A percentile compares a stretch with the other conserved stretches of the same genome.
phyloP scores from a whole-genome alignment of 2,888 invertebrate species.

The Drosophila greeni region DNA sequence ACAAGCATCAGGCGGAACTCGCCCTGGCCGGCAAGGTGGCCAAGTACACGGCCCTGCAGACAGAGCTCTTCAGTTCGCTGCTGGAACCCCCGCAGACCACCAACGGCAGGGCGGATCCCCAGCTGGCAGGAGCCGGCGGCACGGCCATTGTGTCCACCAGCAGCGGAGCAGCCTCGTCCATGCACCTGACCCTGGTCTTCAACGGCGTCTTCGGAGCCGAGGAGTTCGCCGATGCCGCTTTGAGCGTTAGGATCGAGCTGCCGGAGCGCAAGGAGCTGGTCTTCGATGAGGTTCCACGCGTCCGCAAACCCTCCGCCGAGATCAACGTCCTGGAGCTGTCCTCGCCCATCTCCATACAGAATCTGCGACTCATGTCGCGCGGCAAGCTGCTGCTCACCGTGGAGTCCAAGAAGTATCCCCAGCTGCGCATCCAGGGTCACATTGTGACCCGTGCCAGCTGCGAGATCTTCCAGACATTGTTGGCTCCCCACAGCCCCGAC shows the following conservation, averaged over 20 bases:
- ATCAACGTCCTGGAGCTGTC: conserved; percentile 88
- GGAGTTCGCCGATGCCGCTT: conserved; percentile 83
- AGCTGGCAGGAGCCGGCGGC: conserved; percentile 86
- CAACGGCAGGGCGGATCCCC: conserved; percentile 81
- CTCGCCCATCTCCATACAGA: conserved; percentile 87
- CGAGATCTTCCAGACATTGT: conserved; percentile 87
- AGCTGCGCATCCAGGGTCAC: conserved; percentile 84
- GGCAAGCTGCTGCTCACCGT: conserved; percentile 87
- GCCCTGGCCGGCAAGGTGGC: conserved; percentile 86
- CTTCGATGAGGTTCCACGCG: conserved; percentile 84
- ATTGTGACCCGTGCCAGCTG: conserved; percentile 88
- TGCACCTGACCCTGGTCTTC: conserved; percentile 89
- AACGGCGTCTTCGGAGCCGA: conserved; percentile 87
- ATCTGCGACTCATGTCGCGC: conserved; percentile 86
- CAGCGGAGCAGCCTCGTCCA: conserved; percentile 88
- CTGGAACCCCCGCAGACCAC: conserved; percentile 81
- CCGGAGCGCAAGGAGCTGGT: conserved; percentile 87
- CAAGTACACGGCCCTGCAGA: conserved; percentile 87
- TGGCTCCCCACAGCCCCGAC: conserved; percentile 81
- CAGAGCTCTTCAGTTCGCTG: conserved; percentile 90
- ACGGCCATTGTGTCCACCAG: conserved; percentile 92
- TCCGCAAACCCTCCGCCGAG: conserved; percentile 87
- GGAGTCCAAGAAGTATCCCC: conserved; percentile 84
- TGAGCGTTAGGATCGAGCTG: conserved; percentile 85
- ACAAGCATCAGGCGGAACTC: conserved; percentile 84